Evolutionary conservation across 2,797 vertebrate species (phyloP).

Genomic region (Pangasius larnaudii): DNA sequence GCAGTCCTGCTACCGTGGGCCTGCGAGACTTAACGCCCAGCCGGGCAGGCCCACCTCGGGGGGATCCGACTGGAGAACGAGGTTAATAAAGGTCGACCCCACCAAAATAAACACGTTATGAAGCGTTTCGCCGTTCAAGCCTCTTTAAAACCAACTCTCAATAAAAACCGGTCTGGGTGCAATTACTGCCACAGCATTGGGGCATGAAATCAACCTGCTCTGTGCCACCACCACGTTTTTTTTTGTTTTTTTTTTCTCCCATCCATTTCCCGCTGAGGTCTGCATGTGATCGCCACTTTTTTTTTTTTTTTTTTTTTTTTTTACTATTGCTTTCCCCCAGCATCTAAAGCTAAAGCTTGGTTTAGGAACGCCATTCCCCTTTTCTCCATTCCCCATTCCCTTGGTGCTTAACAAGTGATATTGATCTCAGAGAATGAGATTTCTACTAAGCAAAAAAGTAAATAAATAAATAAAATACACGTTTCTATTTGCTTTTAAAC

Average conservation of each 20-base stretch:
- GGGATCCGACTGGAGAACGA: slow-evolving; percentile 87
- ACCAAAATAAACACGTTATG: slow-evolving; percentile 98
- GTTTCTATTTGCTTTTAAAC: slow-evolving; percentile 74
- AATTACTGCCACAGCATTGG: slow-evolving; percentile 92
- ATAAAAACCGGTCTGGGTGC: slow-evolving; percentile 95
- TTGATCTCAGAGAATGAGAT: slow-evolving; percentile 73
- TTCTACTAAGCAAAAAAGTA: slow-evolving; percentile 69
- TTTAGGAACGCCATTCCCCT: slow-evolving; percentile 43
- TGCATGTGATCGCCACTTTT: slow-evolving; percentile 67
- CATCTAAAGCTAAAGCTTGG: slow-evolving; percentile 46
- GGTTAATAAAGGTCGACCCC: slow-evolving; percentile 97
- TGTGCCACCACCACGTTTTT: slow-evolving; percentile 66
- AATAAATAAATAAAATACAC: slow-evolving; percentile 62
- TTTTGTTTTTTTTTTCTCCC: slow-evolving; percentile 68
- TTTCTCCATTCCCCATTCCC: slow-evolving; percentile 49
- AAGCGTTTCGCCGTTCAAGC: slow-evolving; percentile 93
- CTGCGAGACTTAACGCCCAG: slow-evolving; percentile 84
- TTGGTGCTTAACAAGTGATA: slow-evolving; percentile 66
- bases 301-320: neutral
- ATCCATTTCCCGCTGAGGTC: slow-evolving; percentile 88
- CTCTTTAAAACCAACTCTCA: slow-evolving; percentile 95
- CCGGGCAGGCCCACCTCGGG: slow-evolving; percentile 79
- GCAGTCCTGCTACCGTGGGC: slow-evolving; percentile 80
- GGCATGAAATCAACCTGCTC: slow-evolving; percentile 95
- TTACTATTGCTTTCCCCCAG: slow-evolving; percentile 47